Conservation (phyloP, 2,113 vertebrate species). For the Thomomys bottae region DNA sequence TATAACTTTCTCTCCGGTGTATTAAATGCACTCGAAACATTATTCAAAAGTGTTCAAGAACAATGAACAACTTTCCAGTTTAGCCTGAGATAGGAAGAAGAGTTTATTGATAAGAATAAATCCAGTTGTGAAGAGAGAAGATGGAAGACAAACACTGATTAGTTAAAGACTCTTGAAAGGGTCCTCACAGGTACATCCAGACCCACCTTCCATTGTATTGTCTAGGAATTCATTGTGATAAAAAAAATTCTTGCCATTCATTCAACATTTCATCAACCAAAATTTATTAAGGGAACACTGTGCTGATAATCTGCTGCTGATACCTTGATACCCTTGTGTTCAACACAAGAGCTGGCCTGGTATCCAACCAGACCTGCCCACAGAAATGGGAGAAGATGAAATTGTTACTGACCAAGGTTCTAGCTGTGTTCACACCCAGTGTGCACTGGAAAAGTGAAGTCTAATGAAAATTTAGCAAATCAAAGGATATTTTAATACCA, state of each 20-base stretch:
- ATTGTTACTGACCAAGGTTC: not conserved
- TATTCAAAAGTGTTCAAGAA: constrained; percentile 56
- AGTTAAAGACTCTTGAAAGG: not conserved
- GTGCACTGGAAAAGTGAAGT: not conserved
- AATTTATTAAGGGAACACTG: not conserved
- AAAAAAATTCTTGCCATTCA: not conserved
- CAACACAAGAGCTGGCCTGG: not conserved
- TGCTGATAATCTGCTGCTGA: not conserved
- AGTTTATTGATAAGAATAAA: constrained; percentile 50
- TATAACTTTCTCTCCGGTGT: constrained; percentile 34
- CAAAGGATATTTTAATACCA: constrained; percentile 45
- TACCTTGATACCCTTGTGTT: not conserved
- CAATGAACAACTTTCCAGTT: constrained; percentile 23
- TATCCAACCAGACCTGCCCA: not conserved
- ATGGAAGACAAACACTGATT: not conserved
- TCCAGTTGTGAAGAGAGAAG: not conserved
- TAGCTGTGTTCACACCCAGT: not conserved
- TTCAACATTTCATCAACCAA: not conserved
- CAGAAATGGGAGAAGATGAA: not conserved
- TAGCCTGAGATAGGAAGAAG: constrained; percentile 21
- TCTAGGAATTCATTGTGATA: not conserved
- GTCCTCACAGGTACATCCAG: too few relatives aligned
- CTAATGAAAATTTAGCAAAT: constrained; percentile 48
- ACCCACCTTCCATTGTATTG: not conserved
- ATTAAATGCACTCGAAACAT: constrained; percentile 44